phyloP scores from a whole-genome alignment of 2,888 invertebrate genomes.

The Chloroclystis v-ata region DNA sequence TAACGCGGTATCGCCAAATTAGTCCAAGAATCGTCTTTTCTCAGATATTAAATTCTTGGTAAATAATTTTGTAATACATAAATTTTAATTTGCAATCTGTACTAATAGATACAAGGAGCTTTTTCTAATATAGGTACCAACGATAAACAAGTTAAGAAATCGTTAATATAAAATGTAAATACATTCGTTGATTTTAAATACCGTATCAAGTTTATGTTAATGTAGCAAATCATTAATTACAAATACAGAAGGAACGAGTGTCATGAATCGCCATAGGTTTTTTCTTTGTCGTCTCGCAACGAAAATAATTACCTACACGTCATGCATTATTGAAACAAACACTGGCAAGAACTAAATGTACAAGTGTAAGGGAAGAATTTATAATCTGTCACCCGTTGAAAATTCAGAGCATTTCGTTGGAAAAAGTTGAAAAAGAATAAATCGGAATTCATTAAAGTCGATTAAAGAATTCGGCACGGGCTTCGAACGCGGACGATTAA shows the following conservation, averaged over 20 bases:
- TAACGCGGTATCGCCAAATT: slow-evolving; percentile 69
- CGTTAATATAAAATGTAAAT: slow-evolving; percentile 35
- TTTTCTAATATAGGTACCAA: slow-evolving; percentile 4
- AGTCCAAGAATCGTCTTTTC: slow-evolving; percentile 46
- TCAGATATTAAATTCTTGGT: too few relatives aligned
- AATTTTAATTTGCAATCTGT: too few relatives aligned
- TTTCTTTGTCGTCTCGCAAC: slow-evolving; percentile 50
- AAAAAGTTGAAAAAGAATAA: slow-evolving; percentile 62
- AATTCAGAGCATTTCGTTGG: slow-evolving; percentile 65
- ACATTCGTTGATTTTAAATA: slow-evolving; percentile 29
- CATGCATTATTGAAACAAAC: slow-evolving; percentile 73
- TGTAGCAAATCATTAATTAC: slow-evolving; percentile 30
- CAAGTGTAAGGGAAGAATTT: slow-evolving; percentile 77
- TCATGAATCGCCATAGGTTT: slow-evolving; percentile 51
- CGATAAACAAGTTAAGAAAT: slow-evolving; percentile 1
- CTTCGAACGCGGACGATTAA: slow-evolving; percentile 41
- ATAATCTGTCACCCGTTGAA: slow-evolving; percentile 74
- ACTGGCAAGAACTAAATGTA: slow-evolving; percentile 50
- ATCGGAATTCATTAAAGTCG: slow-evolving; percentile 64
- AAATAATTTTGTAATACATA: too few relatives aligned
- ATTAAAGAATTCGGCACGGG: slow-evolving; percentile 58
- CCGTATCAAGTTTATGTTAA: slow-evolving; percentile 25
- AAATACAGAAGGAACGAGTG: slow-evolving; percentile 40
- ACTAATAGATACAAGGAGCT: too few relatives aligned
- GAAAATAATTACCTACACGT: slow-evolving; percentile 68